A percentile compares a stretch with the other conserved stretches of the same genome.
phyloP scores from a whole-genome alignment of 2,113 vertebrate species.

The Pimephales promelas region DNA sequence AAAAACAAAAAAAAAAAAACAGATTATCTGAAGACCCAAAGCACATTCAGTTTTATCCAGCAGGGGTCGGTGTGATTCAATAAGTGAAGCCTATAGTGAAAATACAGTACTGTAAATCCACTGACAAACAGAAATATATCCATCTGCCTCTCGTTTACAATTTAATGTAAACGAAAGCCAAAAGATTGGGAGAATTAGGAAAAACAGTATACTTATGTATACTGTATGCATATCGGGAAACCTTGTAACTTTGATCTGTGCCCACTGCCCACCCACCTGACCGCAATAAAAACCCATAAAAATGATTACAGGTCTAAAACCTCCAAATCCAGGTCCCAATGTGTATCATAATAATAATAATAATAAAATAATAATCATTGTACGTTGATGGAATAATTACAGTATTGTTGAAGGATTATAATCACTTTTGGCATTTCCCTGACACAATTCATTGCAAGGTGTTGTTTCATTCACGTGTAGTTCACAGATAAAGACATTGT shows the following conservation, averaged over 20 bases:
- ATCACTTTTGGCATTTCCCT: background rate
- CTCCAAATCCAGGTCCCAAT: too few species aligned
- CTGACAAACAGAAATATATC: background rate
- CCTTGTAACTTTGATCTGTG: too few species aligned
- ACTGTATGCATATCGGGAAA: too few species aligned
- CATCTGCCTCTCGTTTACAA: background rate
- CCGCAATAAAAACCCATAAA: too few species aligned
- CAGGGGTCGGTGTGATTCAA: conserved; percentile 32
- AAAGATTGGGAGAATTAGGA: background rate
- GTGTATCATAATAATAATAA: too few species aligned
- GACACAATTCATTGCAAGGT: background rate
- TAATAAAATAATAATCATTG: too few species aligned
- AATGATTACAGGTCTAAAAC: too few species aligned
- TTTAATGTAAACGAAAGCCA: background rate
- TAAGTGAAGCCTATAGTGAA: background rate
- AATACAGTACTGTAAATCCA: background rate
- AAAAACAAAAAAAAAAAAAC: too few species aligned
- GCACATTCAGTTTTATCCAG: conserved; percentile 9
- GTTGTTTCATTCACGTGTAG: background rate
- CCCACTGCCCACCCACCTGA: too few species aligned
- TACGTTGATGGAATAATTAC: too few species aligned
- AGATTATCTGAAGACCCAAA: background rate
- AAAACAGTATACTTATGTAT: background rate
- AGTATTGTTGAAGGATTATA: background rate
- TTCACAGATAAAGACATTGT: background rate